Evolutionary conservation across 2,113 vertebrate genomes (phyloP), one percentile per base, ranked within the genome.

Genomic region (Calyptomena viridis): DNA sequence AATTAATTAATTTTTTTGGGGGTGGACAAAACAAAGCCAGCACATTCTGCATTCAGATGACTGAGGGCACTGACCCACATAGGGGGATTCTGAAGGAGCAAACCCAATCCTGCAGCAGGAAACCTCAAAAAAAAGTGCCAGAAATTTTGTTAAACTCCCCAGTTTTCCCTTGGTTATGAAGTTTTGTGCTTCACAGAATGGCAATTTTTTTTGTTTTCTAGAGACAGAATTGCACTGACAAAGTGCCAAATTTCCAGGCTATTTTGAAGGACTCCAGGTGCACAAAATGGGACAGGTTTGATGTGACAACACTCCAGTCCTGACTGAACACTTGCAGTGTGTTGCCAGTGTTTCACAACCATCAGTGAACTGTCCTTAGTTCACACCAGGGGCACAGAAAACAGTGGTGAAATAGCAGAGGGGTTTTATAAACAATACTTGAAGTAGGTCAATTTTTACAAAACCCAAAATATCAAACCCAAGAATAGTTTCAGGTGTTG

Each of bases 1-100:
- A 88, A 96, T 84, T 80, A 56, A 84, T 66, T 72, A 21, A 33
- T 63, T 85, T 85, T 63, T 58, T 13, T 0, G 20, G 31, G 28
- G 42, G 50, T 89, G 93, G 79, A 90, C 93, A 80, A 88, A 96
- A 84, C 63, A 91, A 84, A 91, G 58, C 8, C 80, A 90, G 59
- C 47, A 37, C 69, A 53, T 33, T 67, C 31, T 75, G 73, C 71
- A 39, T 50, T 60, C 25, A 63, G 47, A 52, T 15, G 68, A 44
- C 39, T 47, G 80, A 84, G 78, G 66, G 55, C 77, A 71, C 44
- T 37, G 67, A 81, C 52, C 66, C 73, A 33, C n/a, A n/a, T n/a
- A 58, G 31, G 21, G 11, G 37, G 66, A 53, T 19, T 58, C 30
- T 46, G 19, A 15, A 2, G 3, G 5, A 66, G n/a, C 16, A 55